Base-by-base conservation (phyloP, 2,113 vertebrate species). In the Chlamydotis undulata region DNA sequence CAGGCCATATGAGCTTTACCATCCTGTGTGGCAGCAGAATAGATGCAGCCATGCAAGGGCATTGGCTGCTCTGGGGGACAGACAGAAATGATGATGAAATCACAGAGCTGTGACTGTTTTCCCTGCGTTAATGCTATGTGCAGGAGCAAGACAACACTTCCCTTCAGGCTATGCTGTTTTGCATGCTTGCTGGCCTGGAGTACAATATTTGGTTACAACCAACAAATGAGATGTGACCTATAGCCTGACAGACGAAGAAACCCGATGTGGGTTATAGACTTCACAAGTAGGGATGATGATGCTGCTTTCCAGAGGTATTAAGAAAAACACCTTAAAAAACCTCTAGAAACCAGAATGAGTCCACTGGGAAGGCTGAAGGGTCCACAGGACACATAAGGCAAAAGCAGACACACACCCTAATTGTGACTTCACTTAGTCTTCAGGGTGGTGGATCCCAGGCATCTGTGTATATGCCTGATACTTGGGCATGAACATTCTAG, bases 61-160 rank as follows among this genome's bases (percentile, higher is more conserved):
- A 29, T 4, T 33, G 21, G 7, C 12, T 65, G 21, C 77, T 78
- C 41, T 1, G 4, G 29, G 29, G 50, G 28, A 61, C 35, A 21
- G 49, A 39, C 7, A 56, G 50, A 81, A 89, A 39, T 12, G 7
- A 22, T 10, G 43, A 49, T 6, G 26, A 56, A 65, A 11, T 31
- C 22, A 19, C 4, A 21, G 56, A 93, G 14, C 33, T 84, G 14
- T 43, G 63, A 52, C 37, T 29, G 8, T 31, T 84, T 81, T 77
- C 10, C 35, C 29, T 0, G 0, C 23, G 12, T 31, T 28, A 61
- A 24, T 55, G 16, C 10, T 84, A 7, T 11, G 21, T 41, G 11
- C 41, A 57, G 56, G 24, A 43, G 33, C 31, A 57, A 87, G 50
- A 82, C 10, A 78, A 7, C 26, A 6, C 10, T 53, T 53, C 14